Percentiles rank a stretch among this genome's conserved stretches.
Conservation (phyloP, 2,113 vertebrate species). For the Chaenocephalus aceratus region DNA sequence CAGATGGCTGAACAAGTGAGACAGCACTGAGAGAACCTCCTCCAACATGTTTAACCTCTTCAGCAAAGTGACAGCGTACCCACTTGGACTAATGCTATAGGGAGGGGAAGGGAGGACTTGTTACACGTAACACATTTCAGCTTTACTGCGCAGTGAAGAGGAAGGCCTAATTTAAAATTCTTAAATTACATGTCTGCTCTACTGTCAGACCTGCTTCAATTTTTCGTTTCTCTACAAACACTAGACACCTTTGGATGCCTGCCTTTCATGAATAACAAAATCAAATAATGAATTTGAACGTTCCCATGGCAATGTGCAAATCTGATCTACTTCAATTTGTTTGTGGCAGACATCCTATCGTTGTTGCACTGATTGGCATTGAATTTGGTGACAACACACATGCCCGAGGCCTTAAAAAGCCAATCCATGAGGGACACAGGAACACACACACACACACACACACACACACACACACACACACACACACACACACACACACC, state of each 20-base stretch:
- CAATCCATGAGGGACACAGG: constrained; percentile 4
- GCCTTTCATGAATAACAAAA: constrained; percentile 13
- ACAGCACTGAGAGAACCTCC: constrained; percentile 30
- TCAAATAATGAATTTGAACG: constrained; percentile 30
- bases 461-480: too few relatives aligned
- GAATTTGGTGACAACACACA: background rate
- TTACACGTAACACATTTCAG: constrained; percentile 26
- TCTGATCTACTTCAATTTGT: background rate
- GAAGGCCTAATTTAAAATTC: constrained; percentile 58
- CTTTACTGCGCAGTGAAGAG: constrained; percentile 28
- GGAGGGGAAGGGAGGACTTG: constrained; percentile 14
- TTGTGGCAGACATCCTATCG: background rate
- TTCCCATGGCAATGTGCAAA: constrained; percentile 9
- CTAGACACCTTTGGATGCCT: constrained; percentile 9
- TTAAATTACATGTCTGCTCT: background rate
- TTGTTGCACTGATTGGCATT: background rate
- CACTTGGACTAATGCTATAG: constrained; percentile 20
- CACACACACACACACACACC: background rate
- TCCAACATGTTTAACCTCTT: constrained; percentile 45
- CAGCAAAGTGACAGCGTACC: constrained; percentile 32
- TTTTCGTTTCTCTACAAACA: background rate
- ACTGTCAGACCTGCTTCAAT: constrained; percentile 3
- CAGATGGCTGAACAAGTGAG: constrained; percentile 49
- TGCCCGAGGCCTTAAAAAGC: background rate
- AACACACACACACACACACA: too few relatives aligned